Percentiles rank a stretch among this genome's conserved stretches.
Conservation (phyloP, 2,888 invertebrate genomes). For the Caenorhabditis sp. region DNA sequence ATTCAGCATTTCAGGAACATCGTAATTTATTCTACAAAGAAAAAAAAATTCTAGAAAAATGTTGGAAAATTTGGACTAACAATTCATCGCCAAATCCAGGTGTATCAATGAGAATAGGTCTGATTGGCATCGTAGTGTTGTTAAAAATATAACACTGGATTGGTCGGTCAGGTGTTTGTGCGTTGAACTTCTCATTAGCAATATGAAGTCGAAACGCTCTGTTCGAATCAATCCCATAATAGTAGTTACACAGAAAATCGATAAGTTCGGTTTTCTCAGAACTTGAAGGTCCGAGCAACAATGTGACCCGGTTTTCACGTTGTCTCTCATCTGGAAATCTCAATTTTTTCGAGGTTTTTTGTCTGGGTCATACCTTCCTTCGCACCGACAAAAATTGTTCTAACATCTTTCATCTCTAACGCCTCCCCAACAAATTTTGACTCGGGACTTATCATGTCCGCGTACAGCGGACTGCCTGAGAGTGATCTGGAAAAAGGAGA, state of each 20-base stretch:
- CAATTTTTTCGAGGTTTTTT: background rate
- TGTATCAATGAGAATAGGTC: slow-evolving; percentile 59
- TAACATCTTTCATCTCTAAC: slow-evolving; percentile 48
- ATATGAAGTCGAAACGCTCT: slow-evolving; percentile 48
- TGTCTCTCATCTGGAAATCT: slow-evolving; percentile 43
- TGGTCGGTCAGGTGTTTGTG: slow-evolving; percentile 47
- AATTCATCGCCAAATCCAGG: slow-evolving; percentile 47
- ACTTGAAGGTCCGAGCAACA: slow-evolving; percentile 52
- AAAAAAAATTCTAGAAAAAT: too few species aligned
- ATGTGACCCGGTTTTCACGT: slow-evolving; percentile 48
- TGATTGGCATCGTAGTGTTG: slow-evolving; percentile 43
- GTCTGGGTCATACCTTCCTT: slow-evolving; percentile 54
- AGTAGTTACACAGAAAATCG: slow-evolving; percentile 60
- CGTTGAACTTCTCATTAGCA: slow-evolving; percentile 59
- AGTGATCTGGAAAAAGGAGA: slow-evolving; percentile 23
- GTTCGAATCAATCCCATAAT: slow-evolving; percentile 49
- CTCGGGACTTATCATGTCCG: slow-evolving; percentile 40
- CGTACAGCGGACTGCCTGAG: slow-evolving; percentile 37
- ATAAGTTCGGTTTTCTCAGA: slow-evolving; percentile 54
- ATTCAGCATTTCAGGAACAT: slow-evolving; percentile 33
- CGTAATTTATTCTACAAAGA: slow-evolving; percentile 31
- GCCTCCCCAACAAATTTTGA: slow-evolving; percentile 58
- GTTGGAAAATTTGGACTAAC: slow-evolving; percentile 25
- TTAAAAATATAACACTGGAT: slow-evolving; percentile 61
- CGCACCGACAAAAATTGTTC: slow-evolving; percentile 54